Evolutionary conservation across 1,140 invertebrate genomes (phyloP).

Genomic region (Maconellicoccus hirsutus): DNA sequence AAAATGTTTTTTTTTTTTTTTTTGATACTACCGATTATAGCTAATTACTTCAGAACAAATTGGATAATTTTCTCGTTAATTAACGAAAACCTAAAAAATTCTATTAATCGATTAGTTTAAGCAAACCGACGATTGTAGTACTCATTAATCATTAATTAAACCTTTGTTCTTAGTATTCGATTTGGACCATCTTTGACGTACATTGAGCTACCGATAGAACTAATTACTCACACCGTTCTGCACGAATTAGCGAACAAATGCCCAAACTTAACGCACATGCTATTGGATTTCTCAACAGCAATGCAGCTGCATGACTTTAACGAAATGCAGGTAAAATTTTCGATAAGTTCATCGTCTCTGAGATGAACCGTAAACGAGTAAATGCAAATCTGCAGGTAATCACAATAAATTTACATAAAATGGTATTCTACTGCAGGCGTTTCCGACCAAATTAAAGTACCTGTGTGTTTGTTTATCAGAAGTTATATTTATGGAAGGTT

Average conservation of each 20-base stretch:
- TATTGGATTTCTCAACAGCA: constrained; percentile 93
- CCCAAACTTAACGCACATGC: constrained; percentile 93
- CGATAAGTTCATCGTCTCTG: too few relatives aligned
- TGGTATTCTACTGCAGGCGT: constrained; percentile 51
- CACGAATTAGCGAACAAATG: constrained; percentile 96
- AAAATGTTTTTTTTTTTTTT: too few relatives aligned
- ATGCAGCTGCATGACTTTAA: constrained; percentile 99
- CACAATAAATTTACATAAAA: not conserved
- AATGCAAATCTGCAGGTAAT: not conserved
- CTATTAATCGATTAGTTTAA: too few relatives aligned
- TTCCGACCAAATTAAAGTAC: constrained; percentile 93
- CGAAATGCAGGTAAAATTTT: constrained; percentile 62
- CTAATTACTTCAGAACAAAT: too few relatives aligned
- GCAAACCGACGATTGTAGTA: too few relatives aligned
- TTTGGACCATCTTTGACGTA: constrained; percentile 86
- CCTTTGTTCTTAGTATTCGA: constrained; percentile 46
- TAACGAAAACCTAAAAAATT: too few relatives aligned
- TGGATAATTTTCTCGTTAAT: too few relatives aligned
- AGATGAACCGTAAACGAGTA: too few relatives aligned
- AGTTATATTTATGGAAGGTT: constrained; percentile 99
- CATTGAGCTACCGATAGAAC: constrained; percentile 92
- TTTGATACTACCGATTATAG: too few relatives aligned
- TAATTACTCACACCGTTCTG: constrained; percentile 94
- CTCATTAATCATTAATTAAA: too few relatives aligned
- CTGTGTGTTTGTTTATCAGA: constrained; percentile 97